phyloP scores from a whole-genome alignment of 2,888 invertebrate genomes.

The Abrostola triplasia region DNA sequence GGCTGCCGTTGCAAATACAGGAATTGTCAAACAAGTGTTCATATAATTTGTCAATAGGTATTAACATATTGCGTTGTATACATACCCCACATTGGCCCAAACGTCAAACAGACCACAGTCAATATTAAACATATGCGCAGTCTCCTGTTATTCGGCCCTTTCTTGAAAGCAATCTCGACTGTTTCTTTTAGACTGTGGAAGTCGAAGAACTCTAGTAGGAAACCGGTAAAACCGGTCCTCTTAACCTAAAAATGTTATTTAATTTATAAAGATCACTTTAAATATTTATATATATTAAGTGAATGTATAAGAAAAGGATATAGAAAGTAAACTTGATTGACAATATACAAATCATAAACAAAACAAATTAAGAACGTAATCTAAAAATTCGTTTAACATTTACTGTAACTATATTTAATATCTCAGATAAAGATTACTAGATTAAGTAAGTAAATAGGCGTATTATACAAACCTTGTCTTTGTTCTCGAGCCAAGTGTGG shows the following conservation, averaged over 20 bases:
- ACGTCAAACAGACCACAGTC: conserved; percentile 76
- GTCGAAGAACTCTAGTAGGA: conserved; percentile 83
- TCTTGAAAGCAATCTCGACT: conserved; percentile 84
- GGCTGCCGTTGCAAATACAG: too few species aligned
- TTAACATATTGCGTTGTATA: conserved; percentile 32
- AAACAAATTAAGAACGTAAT: background rate
- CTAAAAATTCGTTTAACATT: background rate
- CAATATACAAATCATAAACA: background rate
- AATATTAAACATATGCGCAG: conserved; percentile 77
- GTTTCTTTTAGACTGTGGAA: conserved; percentile 83
- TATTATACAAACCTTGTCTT: conserved; percentile 73
- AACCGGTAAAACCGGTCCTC: conserved; percentile 69
- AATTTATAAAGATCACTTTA: too few species aligned
- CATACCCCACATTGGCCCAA: conserved; percentile 83
- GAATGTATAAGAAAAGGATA: too few species aligned
- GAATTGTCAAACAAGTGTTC: background rate
- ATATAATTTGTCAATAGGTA: conserved; percentile 11
- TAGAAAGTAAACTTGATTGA: too few species aligned
- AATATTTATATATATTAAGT: too few species aligned
- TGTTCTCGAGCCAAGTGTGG: conserved; percentile 79
- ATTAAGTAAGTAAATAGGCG: conserved; percentile 14
- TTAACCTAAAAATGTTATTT: conserved; percentile 66
- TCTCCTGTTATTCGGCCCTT: conserved; percentile 79
- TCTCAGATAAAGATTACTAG: conserved; percentile 6
- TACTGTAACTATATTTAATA: background rate